Evolutionary conservation across 2,113 vertebrate species (phyloP).

Genomic region (Pachypanchax playfairii): DNA sequence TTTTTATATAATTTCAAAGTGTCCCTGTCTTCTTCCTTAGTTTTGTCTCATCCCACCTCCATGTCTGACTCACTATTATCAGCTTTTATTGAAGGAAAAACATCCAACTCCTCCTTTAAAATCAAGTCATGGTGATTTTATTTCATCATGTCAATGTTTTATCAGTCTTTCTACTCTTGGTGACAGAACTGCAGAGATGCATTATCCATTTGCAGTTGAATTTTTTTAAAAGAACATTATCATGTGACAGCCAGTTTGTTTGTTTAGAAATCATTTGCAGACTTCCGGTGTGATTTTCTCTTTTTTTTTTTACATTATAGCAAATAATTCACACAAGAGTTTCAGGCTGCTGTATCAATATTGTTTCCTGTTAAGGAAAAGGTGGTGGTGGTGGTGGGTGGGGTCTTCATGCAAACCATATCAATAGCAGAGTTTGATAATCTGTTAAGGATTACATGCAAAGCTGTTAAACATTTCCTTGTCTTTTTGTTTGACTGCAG

Average conservation of each 20-base stretch:
- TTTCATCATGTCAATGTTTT: conserved; percentile 11
- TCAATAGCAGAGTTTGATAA: conserved; percentile 8
- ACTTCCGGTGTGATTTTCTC: conserved; percentile 17
- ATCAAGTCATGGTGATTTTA: conserved; percentile 48
- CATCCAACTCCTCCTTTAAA: conserved; percentile 5
- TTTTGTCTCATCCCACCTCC: conserved; percentile 50
- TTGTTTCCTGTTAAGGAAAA: background rate
- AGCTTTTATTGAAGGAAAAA: conserved; percentile 43
- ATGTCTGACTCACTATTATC: conserved; percentile 55
- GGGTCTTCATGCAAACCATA: conserved; percentile 34
- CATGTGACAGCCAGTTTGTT: conserved; percentile 3
- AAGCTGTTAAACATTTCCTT: background rate
- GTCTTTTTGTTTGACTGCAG: conserved; percentile 8
- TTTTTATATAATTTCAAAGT: conserved; percentile 46
- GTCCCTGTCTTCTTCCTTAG: conserved; percentile 37
- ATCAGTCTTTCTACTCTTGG: conserved; percentile 36
- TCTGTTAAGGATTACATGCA: background rate
- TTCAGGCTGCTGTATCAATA: background rate
- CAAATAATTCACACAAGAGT: background rate
- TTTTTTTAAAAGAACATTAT: conserved; percentile 1
- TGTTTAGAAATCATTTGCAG: conserved; percentile 2
- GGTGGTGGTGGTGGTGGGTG: too few species aligned
- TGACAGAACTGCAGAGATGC: conserved; percentile 25
- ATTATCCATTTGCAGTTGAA: conserved; percentile 25
- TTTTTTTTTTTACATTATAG: background rate